Evolutionary conservation across 2,113 vertebrate species (phyloP).

Genomic region (Vulpes vulpes): DNA sequence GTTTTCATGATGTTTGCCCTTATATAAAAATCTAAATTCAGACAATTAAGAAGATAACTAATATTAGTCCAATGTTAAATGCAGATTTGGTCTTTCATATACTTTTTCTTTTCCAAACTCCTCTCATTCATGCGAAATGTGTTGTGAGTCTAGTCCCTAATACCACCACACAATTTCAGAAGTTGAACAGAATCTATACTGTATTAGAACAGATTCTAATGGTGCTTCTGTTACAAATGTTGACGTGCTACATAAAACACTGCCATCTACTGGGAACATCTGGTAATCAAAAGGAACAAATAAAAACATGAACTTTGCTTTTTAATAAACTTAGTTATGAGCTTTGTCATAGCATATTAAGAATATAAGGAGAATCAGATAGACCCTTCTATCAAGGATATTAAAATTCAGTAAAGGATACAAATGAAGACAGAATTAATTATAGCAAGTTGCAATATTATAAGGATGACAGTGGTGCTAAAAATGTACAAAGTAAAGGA

Average conservation of each 20-base stretch:
- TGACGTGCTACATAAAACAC: neutral
- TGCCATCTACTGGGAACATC: conserved; percentile 71
- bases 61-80: neutral
- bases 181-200: neutral
- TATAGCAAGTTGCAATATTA: neutral
- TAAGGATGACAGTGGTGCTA: neutral
- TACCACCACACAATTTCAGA: neutral
- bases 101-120: conserved; percentile 13
- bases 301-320: neutral
- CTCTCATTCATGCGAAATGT: neutral
- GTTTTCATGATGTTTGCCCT: neutral
- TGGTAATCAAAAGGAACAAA: conserved; percentile 50
- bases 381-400: neutral
- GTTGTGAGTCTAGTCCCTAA: neutral
- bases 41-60: conserved; percentile 30
- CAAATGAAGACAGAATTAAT: neutral
- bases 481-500: neutral
- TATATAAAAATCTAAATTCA: conserved; percentile 11
- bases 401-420: neutral
- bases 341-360: neutral
- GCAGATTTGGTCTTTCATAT: neutral
- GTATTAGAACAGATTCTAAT: neutral
- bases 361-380: neutral
- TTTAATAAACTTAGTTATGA: neutral
- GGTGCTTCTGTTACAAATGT: neutral